Evolutionary conservation across 2,113 vertebrate genomes (phyloP), one percentile per base, ranked within the genome.

Genomic region (Gymnorhina tibicen): DNA sequence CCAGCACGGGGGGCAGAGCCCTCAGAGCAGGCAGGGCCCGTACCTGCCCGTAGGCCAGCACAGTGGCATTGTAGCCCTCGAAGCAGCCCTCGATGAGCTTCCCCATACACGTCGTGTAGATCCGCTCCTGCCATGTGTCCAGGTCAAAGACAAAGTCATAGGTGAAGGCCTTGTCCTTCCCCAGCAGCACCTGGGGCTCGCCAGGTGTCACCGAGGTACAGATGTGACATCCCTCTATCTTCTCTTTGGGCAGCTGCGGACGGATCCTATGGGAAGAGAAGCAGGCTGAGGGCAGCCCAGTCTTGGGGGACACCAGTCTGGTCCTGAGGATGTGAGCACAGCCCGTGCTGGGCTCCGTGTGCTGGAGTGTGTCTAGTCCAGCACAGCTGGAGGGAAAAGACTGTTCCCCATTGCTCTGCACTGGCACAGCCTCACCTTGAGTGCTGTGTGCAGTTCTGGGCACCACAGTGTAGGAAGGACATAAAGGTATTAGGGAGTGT

Each of bases 161-260:
- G 67, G 99, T 99, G 97, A 99, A 99, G 94, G 99, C 99, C 85
- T 99, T 99, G 98, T 99, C 99, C 96, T 99, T 99, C 76, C 99
- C 99, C 97, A 99, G 98, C 53, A 99, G 98, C 59, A 99, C 98
- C 85, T 99, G 99, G 41, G 99, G 99, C 94, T 99, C 99, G 3
- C 99, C 99, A 0, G 99, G 99, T 2, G 99, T 99, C 92, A 99
- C 99, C 0, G 98, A 98, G 3, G 99, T 99, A 47, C 99, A 99
- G 95, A 99, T 98, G 63, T 99, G 99, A 69, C 99, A 99, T 93
- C 99, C 99, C 87, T 99, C 99, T 35, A 99, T 99, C 97, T 99
- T 99, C 98, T 99, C 99, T 93, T 99, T 99, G 42, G 99, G 98
- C 97, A 99, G 98, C 66, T 99, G 99, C n/a, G 99, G 99, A 91